phyloP scores from a whole-genome alignment of 2,113 vertebrate genomes.

The Gymnorhina tibicen region DNA sequence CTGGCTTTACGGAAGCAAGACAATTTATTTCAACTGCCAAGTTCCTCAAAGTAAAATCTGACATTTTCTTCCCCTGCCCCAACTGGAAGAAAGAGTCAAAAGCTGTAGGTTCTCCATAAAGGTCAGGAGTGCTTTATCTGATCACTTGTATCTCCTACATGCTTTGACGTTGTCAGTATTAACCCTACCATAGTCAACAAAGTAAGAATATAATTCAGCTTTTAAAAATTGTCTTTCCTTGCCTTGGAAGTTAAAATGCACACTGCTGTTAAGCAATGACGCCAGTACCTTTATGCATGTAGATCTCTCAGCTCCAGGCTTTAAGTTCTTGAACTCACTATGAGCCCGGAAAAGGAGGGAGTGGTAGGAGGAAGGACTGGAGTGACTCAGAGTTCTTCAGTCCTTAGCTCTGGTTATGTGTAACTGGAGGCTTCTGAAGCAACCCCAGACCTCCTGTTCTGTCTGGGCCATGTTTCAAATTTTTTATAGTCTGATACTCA shows the following conservation, averaged over 20 bases:
- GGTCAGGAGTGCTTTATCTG: background rate
- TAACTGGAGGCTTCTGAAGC: background rate
- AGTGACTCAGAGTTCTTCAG: conserved; percentile 24
- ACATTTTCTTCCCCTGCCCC: background rate
- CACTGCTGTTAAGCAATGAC: background rate
- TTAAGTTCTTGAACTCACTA: background rate
- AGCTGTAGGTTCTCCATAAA: background rate
- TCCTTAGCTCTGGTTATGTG: background rate
- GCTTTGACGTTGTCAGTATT: background rate
- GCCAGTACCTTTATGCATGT: background rate
- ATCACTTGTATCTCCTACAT: background rate
- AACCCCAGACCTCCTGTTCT: background rate
- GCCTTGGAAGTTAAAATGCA: background rate
- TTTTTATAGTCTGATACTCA: background rate
- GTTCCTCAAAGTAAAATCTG: background rate
- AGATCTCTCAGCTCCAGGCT: background rate
- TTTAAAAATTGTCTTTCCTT: background rate
- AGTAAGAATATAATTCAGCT: background rate
- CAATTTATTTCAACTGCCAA: background rate
- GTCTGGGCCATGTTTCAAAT: background rate
- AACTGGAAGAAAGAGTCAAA: background rate
- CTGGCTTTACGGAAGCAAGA: background rate
- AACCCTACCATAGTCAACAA: background rate
- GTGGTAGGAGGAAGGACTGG: background rate
- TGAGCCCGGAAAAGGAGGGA: conserved; percentile 15